Percentiles rank a stretch among this genome's conserved stretches.
These are phyloP conservation scores for Pomatostomus ruficeps DNA, from an alignment of 2,113 vertebrate genomes.

Conservation along the genomic window DNA sequence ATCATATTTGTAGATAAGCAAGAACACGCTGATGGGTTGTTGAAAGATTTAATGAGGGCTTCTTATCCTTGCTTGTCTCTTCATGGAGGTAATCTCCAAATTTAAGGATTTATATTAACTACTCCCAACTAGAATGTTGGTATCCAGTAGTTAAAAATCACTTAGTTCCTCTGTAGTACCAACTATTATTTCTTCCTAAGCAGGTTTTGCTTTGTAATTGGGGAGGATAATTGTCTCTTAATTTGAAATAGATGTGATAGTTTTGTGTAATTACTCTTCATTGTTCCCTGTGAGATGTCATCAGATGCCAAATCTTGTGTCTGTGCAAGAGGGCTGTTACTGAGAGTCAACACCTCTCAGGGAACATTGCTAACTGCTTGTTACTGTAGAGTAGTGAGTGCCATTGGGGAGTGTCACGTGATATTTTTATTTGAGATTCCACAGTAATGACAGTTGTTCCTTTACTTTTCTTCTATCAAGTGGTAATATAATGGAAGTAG, in stretches of 20 bases:
- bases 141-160: background rate
- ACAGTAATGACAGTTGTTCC: background rate
- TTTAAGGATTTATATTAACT: background rate
- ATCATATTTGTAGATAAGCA: slow-evolving; percentile 99
- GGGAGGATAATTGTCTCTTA: background rate
- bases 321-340: background rate
- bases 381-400: background rate
- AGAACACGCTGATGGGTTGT: slow-evolving; percentile 89
- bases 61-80: slow-evolving; percentile 98
- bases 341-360: background rate
- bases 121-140: background rate
- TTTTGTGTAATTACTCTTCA: background rate
- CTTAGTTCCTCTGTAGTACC: background rate
- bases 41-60: slow-evolving; percentile 98
- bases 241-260: background rate
- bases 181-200: background rate
- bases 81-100: slow-evolving; percentile 85
- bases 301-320: background rate
- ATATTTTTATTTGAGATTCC: background rate
- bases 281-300: background rate
- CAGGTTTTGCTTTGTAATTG: background rate
- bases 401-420: background rate
- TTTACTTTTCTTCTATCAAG: background rate
- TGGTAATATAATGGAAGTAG: background rate
- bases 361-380: background rate